Evolutionary conservation across 2,797 vertebrate species (phyloP).

Genomic region (Eulemur coronatus): DNA sequence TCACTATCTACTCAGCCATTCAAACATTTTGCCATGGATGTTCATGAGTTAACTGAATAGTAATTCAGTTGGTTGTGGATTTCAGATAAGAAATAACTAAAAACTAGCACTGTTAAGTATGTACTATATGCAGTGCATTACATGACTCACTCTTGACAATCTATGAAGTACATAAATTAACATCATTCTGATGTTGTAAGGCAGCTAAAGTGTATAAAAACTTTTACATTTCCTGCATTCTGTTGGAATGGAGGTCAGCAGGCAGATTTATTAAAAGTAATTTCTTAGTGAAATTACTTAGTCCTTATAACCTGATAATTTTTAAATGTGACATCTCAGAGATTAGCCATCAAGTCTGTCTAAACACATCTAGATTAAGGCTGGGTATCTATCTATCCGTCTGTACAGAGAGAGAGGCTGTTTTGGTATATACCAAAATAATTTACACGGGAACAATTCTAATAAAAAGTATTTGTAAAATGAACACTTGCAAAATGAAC

Average conservation of each 20-base stretch:
- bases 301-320: neutral
- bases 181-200: neutral
- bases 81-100: neutral
- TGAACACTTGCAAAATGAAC: neutral
- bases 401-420: neutral
- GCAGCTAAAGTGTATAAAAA: neutral
- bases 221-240: neutral
- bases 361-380: neutral
- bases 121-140: neutral
- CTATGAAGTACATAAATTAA: neutral
- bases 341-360: neutral
- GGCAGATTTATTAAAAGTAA: neutral
- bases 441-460: neutral
- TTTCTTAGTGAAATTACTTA: neutral
- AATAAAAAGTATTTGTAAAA: neutral
- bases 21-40: neutral
- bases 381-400: neutral
- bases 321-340: neutral
- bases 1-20: neutral
- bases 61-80: neutral
- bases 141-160: neutral
- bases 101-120: neutral
- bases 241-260: neutral
- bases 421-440: neutral
- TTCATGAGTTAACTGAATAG: neutral